These are phyloP conservation scores for Belgica antarctica DNA, from an alignment of 2,888 invertebrate genomes.

Conservation along the genomic window DNA sequence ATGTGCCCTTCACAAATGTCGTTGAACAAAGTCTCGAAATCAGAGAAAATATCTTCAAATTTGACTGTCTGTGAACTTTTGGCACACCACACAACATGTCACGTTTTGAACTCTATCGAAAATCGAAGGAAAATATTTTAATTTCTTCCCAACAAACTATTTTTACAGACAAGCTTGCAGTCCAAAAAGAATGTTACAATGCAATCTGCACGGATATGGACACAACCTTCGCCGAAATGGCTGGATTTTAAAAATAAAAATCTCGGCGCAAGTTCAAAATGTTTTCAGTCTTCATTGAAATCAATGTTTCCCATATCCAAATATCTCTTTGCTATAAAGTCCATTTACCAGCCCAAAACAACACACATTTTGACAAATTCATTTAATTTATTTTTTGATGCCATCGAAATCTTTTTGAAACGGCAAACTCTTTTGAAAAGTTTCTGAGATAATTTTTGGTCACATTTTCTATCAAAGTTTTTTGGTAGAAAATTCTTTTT, in stretches of 20 bases:
- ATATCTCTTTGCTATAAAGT: background rate
- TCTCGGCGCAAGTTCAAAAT: background rate
- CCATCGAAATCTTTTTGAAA: background rate
- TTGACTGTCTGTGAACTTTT: background rate
- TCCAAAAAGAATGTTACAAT: slow-evolving; percentile 91
- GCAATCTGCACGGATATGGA: slow-evolving; percentile 96
- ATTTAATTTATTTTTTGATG: background rate
- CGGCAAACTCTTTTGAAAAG: background rate
- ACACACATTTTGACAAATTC: slow-evolving; percentile 2
- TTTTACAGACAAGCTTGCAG: slow-evolving; percentile 60
- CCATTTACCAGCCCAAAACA: background rate
- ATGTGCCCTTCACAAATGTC: background rate
- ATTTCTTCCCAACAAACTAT: slow-evolving; percentile 36
- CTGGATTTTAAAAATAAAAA: slow-evolving; percentile 76
- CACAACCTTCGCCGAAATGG: slow-evolving; percentile 94
- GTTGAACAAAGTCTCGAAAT: background rate
- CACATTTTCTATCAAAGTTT: too few relatives aligned
- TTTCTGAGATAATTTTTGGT: too few relatives aligned
- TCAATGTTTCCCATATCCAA: background rate
- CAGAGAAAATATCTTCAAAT: background rate
- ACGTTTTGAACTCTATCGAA: background rate
- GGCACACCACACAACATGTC: background rate
- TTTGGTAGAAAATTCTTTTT: background rate
- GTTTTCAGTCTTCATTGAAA: background rate
- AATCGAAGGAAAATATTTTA: slow-evolving; percentile 15